These are phyloP conservation scores for Oreochromis spilurus DNA, from an alignment of 2,113 vertebrate species.

Conservation along the genomic window DNA sequence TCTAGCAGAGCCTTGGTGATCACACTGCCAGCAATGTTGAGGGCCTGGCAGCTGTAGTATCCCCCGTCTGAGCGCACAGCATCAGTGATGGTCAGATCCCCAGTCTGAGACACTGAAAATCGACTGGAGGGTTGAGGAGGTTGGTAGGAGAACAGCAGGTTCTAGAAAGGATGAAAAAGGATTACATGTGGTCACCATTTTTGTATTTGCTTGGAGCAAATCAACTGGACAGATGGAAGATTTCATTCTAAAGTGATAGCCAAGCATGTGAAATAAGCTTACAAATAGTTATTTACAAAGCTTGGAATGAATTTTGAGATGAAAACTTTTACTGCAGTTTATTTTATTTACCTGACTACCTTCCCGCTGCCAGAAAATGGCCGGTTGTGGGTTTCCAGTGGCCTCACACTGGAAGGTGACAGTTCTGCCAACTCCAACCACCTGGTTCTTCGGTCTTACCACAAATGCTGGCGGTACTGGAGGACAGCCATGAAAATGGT, in stretches of 20 bases:
- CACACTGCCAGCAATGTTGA: slow-evolving; percentile 97
- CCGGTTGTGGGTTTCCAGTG: slow-evolving; percentile 95
- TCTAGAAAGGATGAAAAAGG: slow-evolving; percentile 69
- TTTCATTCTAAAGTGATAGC: neutral
- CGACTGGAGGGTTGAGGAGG: slow-evolving; percentile 92
- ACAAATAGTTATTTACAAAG: neutral
- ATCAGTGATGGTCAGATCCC: slow-evolving; percentile 93
- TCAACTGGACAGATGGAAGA: neutral
- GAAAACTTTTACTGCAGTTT: neutral
- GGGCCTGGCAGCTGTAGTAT: slow-evolving; percentile 97
- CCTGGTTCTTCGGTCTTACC: slow-evolving; percentile 92
- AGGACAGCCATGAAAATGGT: slow-evolving; percentile 13
- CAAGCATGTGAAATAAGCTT: neutral
- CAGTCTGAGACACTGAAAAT: slow-evolving; percentile 95
- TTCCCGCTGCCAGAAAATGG: slow-evolving; percentile 97
- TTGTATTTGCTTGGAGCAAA: neutral
- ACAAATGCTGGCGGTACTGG: slow-evolving; percentile 94
- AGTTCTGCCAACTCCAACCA: slow-evolving; percentile 89
- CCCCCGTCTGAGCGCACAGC: slow-evolving; percentile 90
- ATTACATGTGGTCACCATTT: neutral
- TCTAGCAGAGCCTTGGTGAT: slow-evolving; percentile 97
- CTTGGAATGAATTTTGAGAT: neutral
- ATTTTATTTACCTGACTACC: slow-evolving; percentile 88
- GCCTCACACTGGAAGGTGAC: slow-evolving; percentile 98
- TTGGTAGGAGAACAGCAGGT: slow-evolving; percentile 95